Base-by-base conservation (phyloP, 1,140 invertebrate genomes). In the Laodelphax striatellus region DNA sequence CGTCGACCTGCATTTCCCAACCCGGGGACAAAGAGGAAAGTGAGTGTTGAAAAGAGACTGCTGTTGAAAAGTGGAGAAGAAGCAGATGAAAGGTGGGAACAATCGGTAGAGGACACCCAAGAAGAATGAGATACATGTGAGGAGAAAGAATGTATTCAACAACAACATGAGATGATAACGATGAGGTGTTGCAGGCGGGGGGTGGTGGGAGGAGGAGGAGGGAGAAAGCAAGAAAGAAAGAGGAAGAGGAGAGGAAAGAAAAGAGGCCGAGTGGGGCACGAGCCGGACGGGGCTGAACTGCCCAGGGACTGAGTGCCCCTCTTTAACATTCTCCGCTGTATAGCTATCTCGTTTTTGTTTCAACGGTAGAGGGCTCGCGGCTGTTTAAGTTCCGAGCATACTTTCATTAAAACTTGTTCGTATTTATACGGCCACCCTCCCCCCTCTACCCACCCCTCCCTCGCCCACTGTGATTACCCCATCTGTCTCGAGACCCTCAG, bases 51-150 rank as follows among this genome's bases (percentile, higher is more conserved):
- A n/a, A n/a, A n/a, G n/a, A n/a, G n/a, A n/a, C n/a, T n/a, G n/a
- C n/a, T n/a, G n/a, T n/a, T n/a, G n/a, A n/a, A n/a, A n/a, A 43
- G 24, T 13, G 17, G 34, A 38, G 44, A 10, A 28, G 34, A 56
- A 42, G 46, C 42, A 41, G 60, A 58, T 10, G 41, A 62, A 53
- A 54, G 16, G 63, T 19, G 57, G 42, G 56, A 54, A 46, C n/a
- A 43, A 57, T 22, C 43, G 14, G n/a, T 21, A 28, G 22, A 28
- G 22, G 31, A 28, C 28, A 24, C 9, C 52, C 8, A 14, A 22
- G 21, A 31, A 55, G 19, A 57, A 55, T 21, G 54, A 21, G 24
- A 22, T 21, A 34, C n/a, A n/a, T n/a, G 59, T 21, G 59, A 46
- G 41, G 44, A 38, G 56, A 11, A 42, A 28, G 17, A 21, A 43